phyloP scores from a whole-genome alignment of 2,888 invertebrate genomes.

The Polymixis lichenea region DNA sequence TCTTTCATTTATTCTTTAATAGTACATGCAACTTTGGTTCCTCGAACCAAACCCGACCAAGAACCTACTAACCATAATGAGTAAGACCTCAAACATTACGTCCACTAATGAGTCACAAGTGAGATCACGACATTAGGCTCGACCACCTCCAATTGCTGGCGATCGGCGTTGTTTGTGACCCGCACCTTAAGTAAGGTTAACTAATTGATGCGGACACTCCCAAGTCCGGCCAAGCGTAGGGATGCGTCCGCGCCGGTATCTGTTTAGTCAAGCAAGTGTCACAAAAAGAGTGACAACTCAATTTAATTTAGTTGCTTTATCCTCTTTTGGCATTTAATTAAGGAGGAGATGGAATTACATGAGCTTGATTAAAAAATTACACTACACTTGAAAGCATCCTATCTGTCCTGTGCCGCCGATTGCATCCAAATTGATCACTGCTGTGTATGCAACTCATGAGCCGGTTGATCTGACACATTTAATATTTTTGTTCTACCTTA shows the following conservation, averaged over 20 bases:
- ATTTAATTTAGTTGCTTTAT: slow-evolving; percentile 26
- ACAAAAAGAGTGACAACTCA: slow-evolving; percentile 47
- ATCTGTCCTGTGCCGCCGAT: neutral
- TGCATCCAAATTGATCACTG: neutral
- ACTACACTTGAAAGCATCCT: neutral
- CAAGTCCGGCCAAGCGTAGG: slow-evolving; percentile 63
- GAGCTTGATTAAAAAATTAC: slow-evolving; percentile 23
- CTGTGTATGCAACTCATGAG: neutral
- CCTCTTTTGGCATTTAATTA: slow-evolving; percentile 2
- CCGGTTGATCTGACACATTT: neutral
- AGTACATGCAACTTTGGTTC: neutral
- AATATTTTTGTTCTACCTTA: neutral
- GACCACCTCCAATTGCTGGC: slow-evolving; percentile 71
- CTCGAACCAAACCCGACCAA: neutral
- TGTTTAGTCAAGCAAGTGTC: slow-evolving; percentile 33
- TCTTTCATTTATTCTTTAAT: neutral
- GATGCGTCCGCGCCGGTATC: slow-evolving; percentile 59
- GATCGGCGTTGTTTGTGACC: slow-evolving; percentile 84
- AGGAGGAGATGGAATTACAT: slow-evolving; percentile 6
- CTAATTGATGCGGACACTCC: slow-evolving; percentile 82
- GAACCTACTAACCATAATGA: neutral
- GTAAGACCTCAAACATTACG: slow-evolving; percentile 22
- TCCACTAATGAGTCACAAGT: slow-evolving; percentile 58
- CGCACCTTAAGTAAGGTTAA: slow-evolving; percentile 90
- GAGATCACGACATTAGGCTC: slow-evolving; percentile 63